Evolutionary conservation across 2,888 invertebrate species (phyloP).

Genomic region (Oithona nana): DNA sequence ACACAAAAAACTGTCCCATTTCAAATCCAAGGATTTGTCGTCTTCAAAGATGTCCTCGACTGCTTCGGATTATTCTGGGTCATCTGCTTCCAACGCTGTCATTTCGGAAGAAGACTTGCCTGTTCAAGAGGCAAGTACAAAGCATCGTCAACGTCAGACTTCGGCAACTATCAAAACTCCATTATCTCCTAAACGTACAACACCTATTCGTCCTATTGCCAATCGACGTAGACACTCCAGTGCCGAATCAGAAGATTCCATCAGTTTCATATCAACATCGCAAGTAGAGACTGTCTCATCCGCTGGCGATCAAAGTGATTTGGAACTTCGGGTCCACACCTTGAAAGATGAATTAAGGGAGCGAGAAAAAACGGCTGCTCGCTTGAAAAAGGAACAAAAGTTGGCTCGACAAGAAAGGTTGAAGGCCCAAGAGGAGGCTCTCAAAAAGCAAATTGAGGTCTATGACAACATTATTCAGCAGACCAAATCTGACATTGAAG

Average conservation of each 20-base stretch:
- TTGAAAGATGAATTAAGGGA: constrained; percentile 33
- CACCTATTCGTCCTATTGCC: not conserved
- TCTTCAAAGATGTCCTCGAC: constrained; percentile 17
- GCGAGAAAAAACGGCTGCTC: constrained; percentile 31
- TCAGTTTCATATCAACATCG: not conserved
- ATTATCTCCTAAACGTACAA: constrained; percentile 18
- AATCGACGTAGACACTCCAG: not conserved
- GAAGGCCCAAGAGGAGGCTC: constrained; percentile 32
- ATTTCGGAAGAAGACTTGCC: not conserved
- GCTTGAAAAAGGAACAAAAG: constrained; percentile 31
- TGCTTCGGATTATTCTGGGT: not conserved
- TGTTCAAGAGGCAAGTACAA: not conserved
- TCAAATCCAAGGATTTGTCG: constrained; percentile 19
- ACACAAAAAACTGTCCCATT: constrained; percentile 24
- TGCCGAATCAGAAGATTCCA: constrained; percentile 24
- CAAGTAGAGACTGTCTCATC: constrained; percentile 24
- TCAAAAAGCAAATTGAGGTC: constrained; percentile 34
- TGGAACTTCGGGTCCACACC: constrained; percentile 32
- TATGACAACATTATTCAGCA: constrained; percentile 26
- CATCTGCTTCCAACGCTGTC: not conserved
- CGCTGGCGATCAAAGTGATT: constrained; percentile 33
- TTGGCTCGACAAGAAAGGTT: constrained; percentile 30
- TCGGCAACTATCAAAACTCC: constrained; percentile 6
- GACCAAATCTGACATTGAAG: constrained; percentile 22
- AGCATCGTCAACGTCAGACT: not conserved